A percentile compares a stretch with the other conserved stretches of the same genome.
Conservation (phyloP, 2,113 vertebrate species). For the Amphilophus citrinellus region DNA sequence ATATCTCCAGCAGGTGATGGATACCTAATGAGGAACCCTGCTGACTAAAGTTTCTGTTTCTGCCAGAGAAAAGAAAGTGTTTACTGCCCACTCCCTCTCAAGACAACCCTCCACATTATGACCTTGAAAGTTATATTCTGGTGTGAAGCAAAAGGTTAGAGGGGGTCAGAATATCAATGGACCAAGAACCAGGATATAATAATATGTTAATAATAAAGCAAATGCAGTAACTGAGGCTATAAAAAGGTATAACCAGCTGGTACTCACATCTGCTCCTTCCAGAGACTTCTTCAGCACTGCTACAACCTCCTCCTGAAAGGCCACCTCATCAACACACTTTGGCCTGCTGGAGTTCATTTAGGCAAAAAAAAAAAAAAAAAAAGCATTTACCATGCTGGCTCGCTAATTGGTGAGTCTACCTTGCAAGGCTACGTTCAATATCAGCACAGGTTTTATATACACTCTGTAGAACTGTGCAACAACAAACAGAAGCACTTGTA, state of each 20-base stretch:
- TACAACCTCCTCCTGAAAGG: conserved; percentile 97
- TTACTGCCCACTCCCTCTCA: not conserved
- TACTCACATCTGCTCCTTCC: conserved; percentile 92
- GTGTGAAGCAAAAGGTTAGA: not conserved
- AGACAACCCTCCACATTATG: not conserved
- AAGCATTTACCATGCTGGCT: rapidly evolving
- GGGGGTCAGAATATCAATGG: not conserved
- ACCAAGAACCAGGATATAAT: not conserved
- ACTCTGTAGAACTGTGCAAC: no score
- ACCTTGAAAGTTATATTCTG: not conserved
- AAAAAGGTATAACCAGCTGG: rapidly evolving
- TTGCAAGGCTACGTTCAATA: not conserved
- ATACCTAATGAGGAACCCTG: not conserved
- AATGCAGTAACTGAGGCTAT: not conserved
- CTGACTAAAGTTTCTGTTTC: not conserved
- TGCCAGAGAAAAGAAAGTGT: conserved; percentile 39
- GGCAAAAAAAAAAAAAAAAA: not conserved
- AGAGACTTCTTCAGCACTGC: conserved; percentile 95
- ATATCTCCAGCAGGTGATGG: not conserved
- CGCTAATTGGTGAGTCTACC: not conserved
- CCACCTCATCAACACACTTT: conserved; percentile 94
- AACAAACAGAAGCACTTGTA: no score
- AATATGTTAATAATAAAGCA: not conserved
- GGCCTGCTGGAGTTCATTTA: conserved; percentile 85
- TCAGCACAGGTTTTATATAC: no score